phyloP scores from a whole-genome alignment of 2,888 invertebrate species.

The Volucella zonaria region DNA sequence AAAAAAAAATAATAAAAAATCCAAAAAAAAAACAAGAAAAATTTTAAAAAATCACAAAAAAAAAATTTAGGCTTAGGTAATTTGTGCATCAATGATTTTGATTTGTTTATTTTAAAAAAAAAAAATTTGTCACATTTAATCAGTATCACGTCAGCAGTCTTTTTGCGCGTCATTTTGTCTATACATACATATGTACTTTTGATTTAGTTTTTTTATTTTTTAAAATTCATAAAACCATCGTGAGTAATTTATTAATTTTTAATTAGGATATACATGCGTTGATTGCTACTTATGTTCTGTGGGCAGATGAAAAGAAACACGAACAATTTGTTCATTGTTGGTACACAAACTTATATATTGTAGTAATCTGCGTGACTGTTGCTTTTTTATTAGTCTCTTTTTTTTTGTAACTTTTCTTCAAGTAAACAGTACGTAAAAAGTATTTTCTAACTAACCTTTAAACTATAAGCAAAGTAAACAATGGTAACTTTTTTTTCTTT shows the following conservation, averaged over 20 bases:
- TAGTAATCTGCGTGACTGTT: neutral
- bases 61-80: conserved; percentile 55
- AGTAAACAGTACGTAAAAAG: conserved; percentile 26
- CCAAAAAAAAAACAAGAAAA: conserved; percentile 68
- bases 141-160: conserved; percentile 23
- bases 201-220: neutral
- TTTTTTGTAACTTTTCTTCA: conserved; percentile 6
- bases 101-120: conserved; percentile 35
- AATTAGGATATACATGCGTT: neutral
- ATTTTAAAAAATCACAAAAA: conserved; percentile 62
- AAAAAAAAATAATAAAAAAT: conserved; percentile 74
- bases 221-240: conserved; percentile 16
- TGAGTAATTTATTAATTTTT: conserved; percentile 33
- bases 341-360: no score
- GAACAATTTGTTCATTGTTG: no score
- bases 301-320: no score
- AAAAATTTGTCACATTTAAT: conserved; percentile 52
- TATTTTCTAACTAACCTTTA: conserved; percentile 16
- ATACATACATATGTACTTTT: conserved; percentile 4
- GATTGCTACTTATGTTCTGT: no score
- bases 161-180: conserved; percentile 26
- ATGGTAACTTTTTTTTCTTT: neutral
- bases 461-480: neutral
- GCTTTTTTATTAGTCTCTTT: neutral
- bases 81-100: conserved; percentile 60